phyloP scores from a whole-genome alignment of 2,888 invertebrate species.

The Linyphia triangularis region DNA sequence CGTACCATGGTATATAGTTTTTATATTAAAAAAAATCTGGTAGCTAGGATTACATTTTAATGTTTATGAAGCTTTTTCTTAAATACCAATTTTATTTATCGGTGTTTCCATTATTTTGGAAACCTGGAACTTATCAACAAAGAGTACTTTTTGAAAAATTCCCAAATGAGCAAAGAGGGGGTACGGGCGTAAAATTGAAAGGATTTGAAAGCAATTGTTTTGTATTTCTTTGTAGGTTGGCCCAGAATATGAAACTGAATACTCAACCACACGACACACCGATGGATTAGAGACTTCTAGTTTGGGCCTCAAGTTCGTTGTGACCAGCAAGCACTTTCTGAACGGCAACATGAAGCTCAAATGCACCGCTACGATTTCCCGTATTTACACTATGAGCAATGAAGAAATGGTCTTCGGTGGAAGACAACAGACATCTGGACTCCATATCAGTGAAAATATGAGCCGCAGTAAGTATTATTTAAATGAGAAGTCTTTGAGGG shows the following conservation, averaged over 20 bases:
- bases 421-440: constrained; percentile 75
- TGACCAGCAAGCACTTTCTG: constrained; percentile 73
- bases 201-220: not conserved
- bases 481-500: too few relatives aligned
- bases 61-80: too few relatives aligned
- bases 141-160: not conserved
- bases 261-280: constrained; percentile 74
- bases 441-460: constrained; percentile 76
- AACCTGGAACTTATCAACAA: not conserved
- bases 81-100: too few relatives aligned
- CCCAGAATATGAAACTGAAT: constrained; percentile 75
- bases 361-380: constrained; percentile 76
- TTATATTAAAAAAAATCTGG: too few relatives aligned
- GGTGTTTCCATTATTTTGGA: not conserved
- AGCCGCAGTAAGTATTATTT: constrained; percentile 75
- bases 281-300: constrained; percentile 76
- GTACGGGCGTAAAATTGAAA: not conserved
- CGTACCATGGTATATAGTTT: too few relatives aligned
- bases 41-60: too few relatives aligned
- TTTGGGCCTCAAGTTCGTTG: constrained; percentile 76
- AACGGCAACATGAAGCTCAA: constrained; percentile 76
- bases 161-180: not conserved
- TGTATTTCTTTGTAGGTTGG: constrained; percentile 63
- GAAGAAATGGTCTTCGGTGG: constrained; percentile 76
- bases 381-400: constrained; percentile 77